These are phyloP conservation scores for Strix uralensis DNA, from an alignment of 2,113 vertebrate genomes.

Conservation along the genomic window DNA sequence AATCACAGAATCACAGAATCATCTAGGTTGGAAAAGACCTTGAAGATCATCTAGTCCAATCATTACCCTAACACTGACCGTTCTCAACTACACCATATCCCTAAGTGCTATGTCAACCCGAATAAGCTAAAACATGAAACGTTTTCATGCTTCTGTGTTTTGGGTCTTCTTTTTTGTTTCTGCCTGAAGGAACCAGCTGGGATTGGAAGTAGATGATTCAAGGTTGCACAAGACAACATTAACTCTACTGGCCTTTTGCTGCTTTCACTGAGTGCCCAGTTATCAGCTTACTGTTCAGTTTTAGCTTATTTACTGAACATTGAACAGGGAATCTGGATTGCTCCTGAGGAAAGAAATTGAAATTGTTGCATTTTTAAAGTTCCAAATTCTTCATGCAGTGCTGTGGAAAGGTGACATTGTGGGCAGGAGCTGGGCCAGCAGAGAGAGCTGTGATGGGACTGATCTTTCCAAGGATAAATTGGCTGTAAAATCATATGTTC, in stretches of 20 bases:
- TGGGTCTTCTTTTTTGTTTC: background rate
- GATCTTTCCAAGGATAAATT: background rate
- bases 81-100: no score
- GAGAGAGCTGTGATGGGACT: background rate
- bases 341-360: background rate
- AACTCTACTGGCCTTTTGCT: background rate
- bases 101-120: no score
- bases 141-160: background rate
- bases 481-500: background rate
- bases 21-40: no score
- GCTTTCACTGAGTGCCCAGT: background rate
- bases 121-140: no score
- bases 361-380: background rate
- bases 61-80: no score
- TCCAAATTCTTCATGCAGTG: background rate
- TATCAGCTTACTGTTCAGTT: background rate
- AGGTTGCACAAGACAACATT: background rate
- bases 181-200: background rate
- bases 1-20: no score
- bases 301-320: background rate
- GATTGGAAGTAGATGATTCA: background rate
- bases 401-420: background rate
- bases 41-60: no score
- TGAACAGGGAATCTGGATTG: background rate
- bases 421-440: background rate